Base-by-base conservation (phyloP, 1,140 invertebrate species). In the Hyposmocoma kahamanoa region DNA sequence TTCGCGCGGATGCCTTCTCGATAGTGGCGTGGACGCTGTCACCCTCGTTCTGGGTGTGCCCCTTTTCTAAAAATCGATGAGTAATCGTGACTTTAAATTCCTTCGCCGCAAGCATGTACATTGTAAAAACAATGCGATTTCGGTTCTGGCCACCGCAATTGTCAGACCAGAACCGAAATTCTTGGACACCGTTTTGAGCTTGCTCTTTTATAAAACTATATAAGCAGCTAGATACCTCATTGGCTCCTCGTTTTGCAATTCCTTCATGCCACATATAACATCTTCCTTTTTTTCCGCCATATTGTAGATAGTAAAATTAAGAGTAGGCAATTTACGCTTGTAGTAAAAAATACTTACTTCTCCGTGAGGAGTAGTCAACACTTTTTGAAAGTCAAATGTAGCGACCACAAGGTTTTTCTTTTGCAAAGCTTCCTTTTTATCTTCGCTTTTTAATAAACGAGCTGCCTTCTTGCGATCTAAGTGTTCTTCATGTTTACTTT, bases 61-160 rank as follows among this genome's bases (percentile, higher is more conserved):
- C 70, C 24, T 45, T 56, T 41, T 62, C 59, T 1, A 75, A 49
- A 59, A 71, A 72, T 58, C 55, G 53, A 44, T 78, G 65, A 3
- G 38, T 69, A 13, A 76, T 73, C 13, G 60, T 36, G n/a, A 63
- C 46, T 19, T 68, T 28, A 43, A 57, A 63, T 22, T 53, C 46
- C 39, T 62, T 47, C 10, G 62, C 47, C 1, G 53, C 47, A 24
- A 64, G 53, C 10, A 61, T 42, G 43, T 63, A 74, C 52, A 76
- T 34, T 5, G 59, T 56, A 62, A 73, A 74, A 32, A 77, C 51
- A 39, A 56, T 65, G 1, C 59, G 47, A 42, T 82, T 80, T 26
- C 13, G 62, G 47, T 83, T 83, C 47, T 79, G 67, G 0, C 75
- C 73, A 13, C 47, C 43, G 42, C 67, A 79, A 38, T 66, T 63